Evolutionary conservation across 2,888 invertebrate genomes (phyloP), one percentile per base, ranked within the genome.

Genomic region (Ennomos fuscantarius): DNA sequence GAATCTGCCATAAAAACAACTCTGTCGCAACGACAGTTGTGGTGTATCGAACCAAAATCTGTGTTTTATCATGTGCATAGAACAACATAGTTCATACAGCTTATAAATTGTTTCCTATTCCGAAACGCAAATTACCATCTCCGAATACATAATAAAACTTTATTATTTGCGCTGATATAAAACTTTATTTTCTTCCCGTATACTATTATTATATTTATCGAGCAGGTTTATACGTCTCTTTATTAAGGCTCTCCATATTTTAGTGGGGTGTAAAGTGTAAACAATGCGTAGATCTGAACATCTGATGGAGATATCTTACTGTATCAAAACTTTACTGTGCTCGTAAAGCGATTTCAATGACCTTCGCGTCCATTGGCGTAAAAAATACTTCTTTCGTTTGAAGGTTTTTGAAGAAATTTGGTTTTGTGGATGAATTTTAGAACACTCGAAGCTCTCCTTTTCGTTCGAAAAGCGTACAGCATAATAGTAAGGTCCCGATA

Each of bases 121-220:
- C 33, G 6, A 34, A 39, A 24, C 35, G 48, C 39, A 44, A 55
- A 55, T 43, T 33, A 9, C 40, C 34, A 24, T 15, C 47, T 41
- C 34, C 11, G 37, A 37, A 42, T 36, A 45, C 34, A 9, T 39
- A 44, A 60, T 55, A 60, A 60, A 55, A 60, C 41, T 55, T 60
- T 55, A 48, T 55, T 60, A 60, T 55, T 35, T 9, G 41, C 45
- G 42, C 33, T 34, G 36, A 55, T 55, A 39, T 49, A 49, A 54
- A 53, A 49, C 39, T 49, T 49, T 49, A 55, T 44, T 11, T 15
- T 43, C 46, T 35, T 37, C 49, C 39, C 47, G 47, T 24, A 32
- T 54, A 42, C 43, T 46, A 24, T 12, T 36, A 34, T 13, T 47
- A 54, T 48, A 42, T 35, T 41, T 46, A 53, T 46, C 41, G 46